These are phyloP conservation scores for Polietes domitor DNA, from an alignment of 2,888 invertebrate genomes.

Conservation along the genomic window DNA sequence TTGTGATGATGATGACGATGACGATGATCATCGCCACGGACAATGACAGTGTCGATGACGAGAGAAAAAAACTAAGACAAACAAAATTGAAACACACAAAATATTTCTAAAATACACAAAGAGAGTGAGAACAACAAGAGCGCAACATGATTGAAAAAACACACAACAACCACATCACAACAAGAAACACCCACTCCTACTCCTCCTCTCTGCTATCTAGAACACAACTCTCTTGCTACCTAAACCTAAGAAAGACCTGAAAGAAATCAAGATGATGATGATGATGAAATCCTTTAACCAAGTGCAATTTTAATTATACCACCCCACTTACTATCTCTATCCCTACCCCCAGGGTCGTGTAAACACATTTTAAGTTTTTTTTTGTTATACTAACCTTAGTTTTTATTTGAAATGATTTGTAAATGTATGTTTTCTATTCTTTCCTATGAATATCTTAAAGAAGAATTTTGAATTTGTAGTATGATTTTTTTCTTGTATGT, in stretches of 20 bases:
- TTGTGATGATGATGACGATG: constrained; percentile 65
- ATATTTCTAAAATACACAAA: not conserved
- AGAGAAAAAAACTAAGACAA: constrained; percentile 28
- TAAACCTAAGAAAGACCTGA: no score
- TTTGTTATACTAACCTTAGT: constrained; percentile 4
- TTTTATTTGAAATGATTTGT: constrained; percentile 21
- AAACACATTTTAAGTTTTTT: not conserved
- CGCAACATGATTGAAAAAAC: no score
- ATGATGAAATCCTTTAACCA: not conserved
- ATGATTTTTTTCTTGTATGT: no score
- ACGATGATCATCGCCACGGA: no score
- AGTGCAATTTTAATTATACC: not conserved
- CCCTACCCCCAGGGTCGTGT: not conserved
- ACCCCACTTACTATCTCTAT: not conserved
- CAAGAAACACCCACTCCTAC: not conserved
- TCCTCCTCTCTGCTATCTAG: no score
- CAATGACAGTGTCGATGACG: not conserved
- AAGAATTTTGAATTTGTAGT: no score
- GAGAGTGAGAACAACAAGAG: no score
- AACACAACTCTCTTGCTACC: no score
- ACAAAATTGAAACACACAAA: not conserved
- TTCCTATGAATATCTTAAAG: no score
- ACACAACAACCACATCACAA: not conserved
- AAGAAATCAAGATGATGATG: no score
- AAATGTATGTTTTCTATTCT: constrained; percentile 5